Base-by-base conservation (phyloP, 2,113 vertebrate species). In the Leucopsar rothschildi region DNA sequence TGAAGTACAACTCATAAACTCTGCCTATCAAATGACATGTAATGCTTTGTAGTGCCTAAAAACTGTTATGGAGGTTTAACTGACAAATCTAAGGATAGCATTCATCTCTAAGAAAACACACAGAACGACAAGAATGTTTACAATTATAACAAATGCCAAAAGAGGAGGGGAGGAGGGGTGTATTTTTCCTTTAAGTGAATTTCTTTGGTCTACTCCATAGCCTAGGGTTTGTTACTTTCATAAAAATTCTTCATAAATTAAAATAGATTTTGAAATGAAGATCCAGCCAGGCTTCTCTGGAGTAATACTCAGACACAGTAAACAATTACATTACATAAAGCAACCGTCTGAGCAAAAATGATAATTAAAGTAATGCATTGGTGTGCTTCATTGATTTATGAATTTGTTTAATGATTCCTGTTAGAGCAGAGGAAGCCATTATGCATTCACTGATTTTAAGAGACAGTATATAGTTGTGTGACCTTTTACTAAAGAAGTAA, bases 331-430 rank as follows among this genome's bases (percentile, higher is more conserved):
- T 98, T 98, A 98, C 98, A 98, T 98, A 98, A 98, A 98, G 97
- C 97, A 99, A 98, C 97, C 97, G 91, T 98, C 98, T 98, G 98
- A 98, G 98, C 94, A 98, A 98, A 98, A 98, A 98, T 98, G 82
- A 98, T 99, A 98, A 99, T 99, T 99, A 98, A 98, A 98, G 98
- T 98, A 98, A 98, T 98, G 98, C 98, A 98, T 98, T 95, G 97
- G 97, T 97, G 97, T 98, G 98, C 98, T 98, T 98, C 98, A 98
- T 97, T 98, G 98, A 98, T 98, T 99, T 99, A 98, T 98, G 98
- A 98, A 98, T 98, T 98, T 98, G 98, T 98, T 98, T 99, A 99
- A 99, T 98, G 98, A 98, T 98, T 98, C 98, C 98, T 98, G 97
- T 98, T 98, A 86, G 89, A 97, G 97, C 96, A 98, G 98, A 95